These are phyloP conservation scores for Epirrhoe alternata DNA, from an alignment of 2,888 invertebrate species.

Conservation along the genomic window DNA sequence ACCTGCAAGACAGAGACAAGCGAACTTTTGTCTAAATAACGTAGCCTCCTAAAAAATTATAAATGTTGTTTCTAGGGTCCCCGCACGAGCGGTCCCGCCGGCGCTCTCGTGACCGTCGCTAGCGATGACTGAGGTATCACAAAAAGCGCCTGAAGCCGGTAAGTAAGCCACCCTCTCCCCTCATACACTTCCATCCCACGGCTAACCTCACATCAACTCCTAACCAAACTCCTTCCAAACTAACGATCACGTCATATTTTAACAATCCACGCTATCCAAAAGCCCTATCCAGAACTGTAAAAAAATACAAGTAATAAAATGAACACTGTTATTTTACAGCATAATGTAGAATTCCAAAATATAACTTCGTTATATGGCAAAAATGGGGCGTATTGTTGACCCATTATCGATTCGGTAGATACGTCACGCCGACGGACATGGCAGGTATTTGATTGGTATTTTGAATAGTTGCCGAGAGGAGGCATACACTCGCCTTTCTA, in stretches of 20 bases:
- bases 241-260: conserved; percentile 31
- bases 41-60: not conserved
- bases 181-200: conserved; percentile 29
- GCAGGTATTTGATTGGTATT: conserved; percentile 85
- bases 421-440: conserved; percentile 83
- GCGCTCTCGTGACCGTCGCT: conserved; percentile 80
- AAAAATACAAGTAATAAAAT: conserved; percentile 77
- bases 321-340: conserved; percentile 84
- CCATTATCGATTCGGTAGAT: conserved; percentile 79
- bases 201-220: conserved; percentile 32
- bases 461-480: conserved; percentile 69
- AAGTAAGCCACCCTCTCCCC: conserved; percentile 63
- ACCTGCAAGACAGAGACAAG: too few species aligned
- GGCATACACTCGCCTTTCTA: conserved; percentile 51
- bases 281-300: conserved; percentile 44
- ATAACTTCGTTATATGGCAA: conserved; percentile 81
- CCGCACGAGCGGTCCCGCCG: conserved; percentile 76
- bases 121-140: conserved; percentile 84
- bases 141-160: conserved; percentile 77
- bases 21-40: too few species aligned
- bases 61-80: conserved; percentile 57
- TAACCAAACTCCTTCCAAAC: conserved; percentile 34
- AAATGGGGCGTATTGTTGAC: conserved; percentile 71
- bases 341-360: conserved; percentile 80
- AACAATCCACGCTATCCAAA: conserved; percentile 49